These are phyloP conservation scores for Megalopta genalis DNA, from an alignment of 1,140 invertebrate species.

Conservation along the genomic window DNA sequence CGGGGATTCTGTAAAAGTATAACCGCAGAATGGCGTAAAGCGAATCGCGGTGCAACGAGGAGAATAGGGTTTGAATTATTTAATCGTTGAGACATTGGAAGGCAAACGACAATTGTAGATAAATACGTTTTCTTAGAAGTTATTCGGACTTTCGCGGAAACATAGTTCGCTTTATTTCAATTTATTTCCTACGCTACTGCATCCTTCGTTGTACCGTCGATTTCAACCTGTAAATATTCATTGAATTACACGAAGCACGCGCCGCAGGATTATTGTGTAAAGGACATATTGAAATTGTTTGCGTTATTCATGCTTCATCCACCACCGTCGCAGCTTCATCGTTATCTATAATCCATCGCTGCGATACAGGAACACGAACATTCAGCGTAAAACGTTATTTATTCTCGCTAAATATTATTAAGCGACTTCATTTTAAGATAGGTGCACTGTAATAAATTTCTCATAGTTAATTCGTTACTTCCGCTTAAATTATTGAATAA, in stretches of 20 bases:
- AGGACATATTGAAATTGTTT: neutral
- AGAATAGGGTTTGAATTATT: no score
- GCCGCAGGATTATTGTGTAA: neutral
- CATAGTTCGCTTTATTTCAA: no score
- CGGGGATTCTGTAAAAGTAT: no score
- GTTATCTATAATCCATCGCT: neutral
- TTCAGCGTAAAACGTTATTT: constrained; percentile 8
- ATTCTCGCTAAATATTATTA: constrained; percentile 24
- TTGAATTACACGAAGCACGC: no score
- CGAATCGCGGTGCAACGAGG: neutral
- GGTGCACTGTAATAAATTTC: constrained; percentile 7
- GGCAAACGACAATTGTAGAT: no score
- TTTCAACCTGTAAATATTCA: neutral
- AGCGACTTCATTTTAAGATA: neutral
- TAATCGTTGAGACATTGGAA: no score
- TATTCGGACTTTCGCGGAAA: no score
- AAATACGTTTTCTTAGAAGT: no score
- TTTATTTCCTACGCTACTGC: no score
- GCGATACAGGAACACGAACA: neutral
- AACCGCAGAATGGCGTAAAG: neutral
- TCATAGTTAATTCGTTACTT: neutral
- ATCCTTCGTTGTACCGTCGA: neutral
- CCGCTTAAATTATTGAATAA: constrained; percentile 26
- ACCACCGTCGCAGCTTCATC: constrained; percentile 3
- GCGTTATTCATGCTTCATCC: neutral